Evolutionary conservation across 2,888 invertebrate species (phyloP).

Genomic region (Noctua janthe): DNA sequence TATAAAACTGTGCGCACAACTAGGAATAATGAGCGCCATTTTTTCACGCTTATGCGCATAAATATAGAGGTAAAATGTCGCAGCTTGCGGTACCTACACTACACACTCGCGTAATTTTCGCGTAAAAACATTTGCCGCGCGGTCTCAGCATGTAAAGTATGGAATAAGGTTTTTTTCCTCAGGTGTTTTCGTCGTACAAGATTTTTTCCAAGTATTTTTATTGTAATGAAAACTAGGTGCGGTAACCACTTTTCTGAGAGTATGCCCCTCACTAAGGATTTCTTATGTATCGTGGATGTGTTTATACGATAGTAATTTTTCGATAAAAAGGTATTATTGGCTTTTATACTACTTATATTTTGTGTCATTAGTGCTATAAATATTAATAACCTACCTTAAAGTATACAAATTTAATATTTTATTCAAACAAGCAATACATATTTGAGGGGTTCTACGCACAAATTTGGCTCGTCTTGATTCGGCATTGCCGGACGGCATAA

Average conservation of each 20-base stretch:
- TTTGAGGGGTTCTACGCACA: neutral
- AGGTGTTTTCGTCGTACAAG: conserved; percentile 5
- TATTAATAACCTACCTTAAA: neutral
- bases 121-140: conserved; percentile 53
- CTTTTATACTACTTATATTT: neutral
- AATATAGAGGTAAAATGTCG: conserved; percentile 61
- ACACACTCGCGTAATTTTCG: conserved; percentile 41
- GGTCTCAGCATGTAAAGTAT: conserved; percentile 26
- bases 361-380: neutral
- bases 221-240: conserved; percentile 15
- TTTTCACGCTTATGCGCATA: conserved; percentile 64
- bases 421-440: neutral
- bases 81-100: conserved; percentile 40
- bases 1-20: conserved; percentile 54
- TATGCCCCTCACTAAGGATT: neutral
- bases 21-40: conserved; percentile 63
- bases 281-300: neutral
- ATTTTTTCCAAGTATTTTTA: conserved; percentile 15
- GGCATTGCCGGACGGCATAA: neutral
- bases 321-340: neutral
- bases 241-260: neutral
- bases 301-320: neutral
- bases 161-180: conserved; percentile 13
- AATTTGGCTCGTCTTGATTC: neutral
- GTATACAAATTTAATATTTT: neutral